phyloP scores from a whole-genome alignment of 2,113 vertebrate species.

The Turnix velox region DNA sequence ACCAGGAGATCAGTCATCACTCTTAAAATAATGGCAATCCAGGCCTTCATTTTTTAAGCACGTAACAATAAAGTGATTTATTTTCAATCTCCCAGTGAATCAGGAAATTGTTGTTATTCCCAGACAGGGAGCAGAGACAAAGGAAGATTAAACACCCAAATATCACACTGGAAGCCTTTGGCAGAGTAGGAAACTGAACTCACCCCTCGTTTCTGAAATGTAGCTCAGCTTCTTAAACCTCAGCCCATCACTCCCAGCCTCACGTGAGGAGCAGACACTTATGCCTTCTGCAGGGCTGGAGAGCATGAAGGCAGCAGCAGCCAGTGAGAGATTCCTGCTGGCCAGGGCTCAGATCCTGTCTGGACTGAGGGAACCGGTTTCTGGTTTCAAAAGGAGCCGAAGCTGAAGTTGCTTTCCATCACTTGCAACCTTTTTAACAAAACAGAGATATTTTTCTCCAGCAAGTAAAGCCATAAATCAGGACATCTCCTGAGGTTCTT shows the following conservation, averaged over 20 bases:
- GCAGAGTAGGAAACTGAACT: constrained; percentile 44
- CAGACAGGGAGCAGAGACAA: constrained; percentile 32
- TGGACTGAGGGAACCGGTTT: constrained; percentile 49
- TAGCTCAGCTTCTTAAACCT: constrained; percentile 27
- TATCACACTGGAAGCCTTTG: constrained; percentile 18
- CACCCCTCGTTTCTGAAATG: constrained; percentile 28
- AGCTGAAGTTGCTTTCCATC: not conserved
- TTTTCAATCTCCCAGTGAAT: constrained; percentile 14
- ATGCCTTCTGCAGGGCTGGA: not conserved
- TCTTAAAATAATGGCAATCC: not conserved
- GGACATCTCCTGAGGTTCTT: not conserved
- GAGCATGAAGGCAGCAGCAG: constrained; percentile 45
- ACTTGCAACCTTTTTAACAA: constrained; percentile 45
- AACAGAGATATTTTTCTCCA: not conserved
- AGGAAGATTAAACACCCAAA: constrained; percentile 46
- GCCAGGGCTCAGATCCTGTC: constrained; percentile 44
- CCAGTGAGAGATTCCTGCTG: constrained; percentile 47
- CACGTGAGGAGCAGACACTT: not conserved
- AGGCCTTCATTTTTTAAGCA: constrained; percentile 4
- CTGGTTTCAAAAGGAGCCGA: constrained; percentile 63
- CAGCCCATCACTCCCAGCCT: constrained; percentile 1
- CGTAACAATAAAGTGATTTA: constrained; percentile 32
- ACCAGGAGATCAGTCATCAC: not conserved
- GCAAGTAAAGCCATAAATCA: constrained; percentile 64
- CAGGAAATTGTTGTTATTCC: constrained; percentile 34